Base-by-base conservation (phyloP, 2,113 vertebrate species). In the Excalfactoria chinensis region DNA sequence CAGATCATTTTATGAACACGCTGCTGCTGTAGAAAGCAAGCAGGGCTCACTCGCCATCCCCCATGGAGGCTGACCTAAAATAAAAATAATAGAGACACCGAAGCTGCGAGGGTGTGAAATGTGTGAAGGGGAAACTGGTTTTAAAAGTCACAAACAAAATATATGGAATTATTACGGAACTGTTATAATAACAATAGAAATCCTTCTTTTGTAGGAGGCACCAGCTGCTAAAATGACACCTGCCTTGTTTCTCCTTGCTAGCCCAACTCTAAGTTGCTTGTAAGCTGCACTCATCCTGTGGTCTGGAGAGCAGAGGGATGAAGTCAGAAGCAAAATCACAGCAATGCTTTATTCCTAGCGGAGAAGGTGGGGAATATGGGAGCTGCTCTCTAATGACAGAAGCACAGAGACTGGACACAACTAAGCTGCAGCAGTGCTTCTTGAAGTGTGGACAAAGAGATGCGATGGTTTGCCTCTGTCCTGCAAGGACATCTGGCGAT, bases 11-110 rank as follows among this genome's bases (percentile, higher is more conserved):
- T 40, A 34, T 30, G 22, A 13, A 48, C 2, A 30, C 2, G 4
- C 30, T 49, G 51, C 11, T 22, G 10, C 37, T n/a, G 21, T 40
- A 32, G 60, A 18, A 68, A 56, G 40, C 11, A 43, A 14, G 41
- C 9, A 0, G 1, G 37, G 16, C 0, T 83, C 3, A 2, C 9
- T 49, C 64, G 14, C 19, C 2, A 3, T 23, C 32, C 60, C 4
- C 14, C 0, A 0, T 13, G 18, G 72, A 79, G 81, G 71, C 8
- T 28, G 16, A 78, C 32, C 21, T 34, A 26, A 94, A 90, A 84
- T 26, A 55, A 68, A 13, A 60, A 79, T 70, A 58, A 3, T 17
- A 56, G 17, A 13, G 17, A 13, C 32, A 48, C 7, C 25, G 14
- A 66, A 2, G 40, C 23, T 53, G 9, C 48, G 41, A 59, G 30